These are phyloP conservation scores for Silurus meridionalis DNA, from an alignment of 2,113 vertebrate species.

Conservation along the genomic window DNA sequence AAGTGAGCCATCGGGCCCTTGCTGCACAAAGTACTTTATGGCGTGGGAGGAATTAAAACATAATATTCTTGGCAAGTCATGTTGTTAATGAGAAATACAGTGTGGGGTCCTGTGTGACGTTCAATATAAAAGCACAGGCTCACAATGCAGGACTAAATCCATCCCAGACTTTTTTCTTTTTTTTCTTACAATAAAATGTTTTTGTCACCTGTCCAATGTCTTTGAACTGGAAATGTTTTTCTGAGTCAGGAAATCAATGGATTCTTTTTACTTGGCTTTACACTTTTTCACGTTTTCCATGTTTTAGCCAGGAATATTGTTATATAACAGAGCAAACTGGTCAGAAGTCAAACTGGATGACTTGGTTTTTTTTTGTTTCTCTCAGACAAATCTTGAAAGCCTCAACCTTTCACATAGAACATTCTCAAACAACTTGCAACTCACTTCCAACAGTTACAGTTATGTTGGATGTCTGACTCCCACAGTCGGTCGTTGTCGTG, in stretches of 20 bases:
- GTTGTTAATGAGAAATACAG: background rate
- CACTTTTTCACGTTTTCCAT: background rate
- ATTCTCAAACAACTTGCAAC: conserved; percentile 6
- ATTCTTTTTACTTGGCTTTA: background rate
- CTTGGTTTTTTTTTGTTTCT: background rate
- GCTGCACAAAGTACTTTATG: no score
- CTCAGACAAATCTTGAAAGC: background rate
- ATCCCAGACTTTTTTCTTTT: background rate
- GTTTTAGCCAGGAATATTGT: background rate
- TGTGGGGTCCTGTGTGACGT: background rate
- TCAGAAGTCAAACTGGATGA: background rate
- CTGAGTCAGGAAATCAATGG: background rate
- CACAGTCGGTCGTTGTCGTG: conserved; percentile 55
- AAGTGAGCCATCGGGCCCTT: no score
- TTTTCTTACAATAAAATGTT: background rate
- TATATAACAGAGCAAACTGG: background rate
- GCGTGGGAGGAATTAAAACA: no score
- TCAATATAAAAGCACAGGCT: background rate
- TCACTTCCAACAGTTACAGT: conserved; percentile 45
- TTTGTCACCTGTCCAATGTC: background rate
- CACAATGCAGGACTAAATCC: background rate
- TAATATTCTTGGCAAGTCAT: background rate
- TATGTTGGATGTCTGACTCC: conserved; percentile 41
- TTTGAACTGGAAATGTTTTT: background rate
- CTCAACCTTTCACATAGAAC: background rate